Evolutionary conservation across 2,113 vertebrate genomes (phyloP).

Genomic region (Tragelaphus buxtoni): DNA sequence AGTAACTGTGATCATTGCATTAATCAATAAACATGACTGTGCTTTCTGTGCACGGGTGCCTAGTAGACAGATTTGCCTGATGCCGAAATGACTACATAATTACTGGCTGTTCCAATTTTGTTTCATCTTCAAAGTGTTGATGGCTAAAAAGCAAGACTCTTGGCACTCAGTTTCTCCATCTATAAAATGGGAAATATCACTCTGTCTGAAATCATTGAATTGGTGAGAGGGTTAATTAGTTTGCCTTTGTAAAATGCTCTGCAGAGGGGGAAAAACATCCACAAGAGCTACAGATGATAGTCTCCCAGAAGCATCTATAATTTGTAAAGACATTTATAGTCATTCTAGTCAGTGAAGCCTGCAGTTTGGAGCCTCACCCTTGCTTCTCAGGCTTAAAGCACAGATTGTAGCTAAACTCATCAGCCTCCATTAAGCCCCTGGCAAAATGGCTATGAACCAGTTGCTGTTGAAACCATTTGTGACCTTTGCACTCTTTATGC

Average conservation of each 20-base stretch:
- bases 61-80: background rate
- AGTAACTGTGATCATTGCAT: background rate
- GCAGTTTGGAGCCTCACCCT: background rate
- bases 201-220: background rate
- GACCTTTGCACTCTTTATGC: background rate
- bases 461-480: background rate
- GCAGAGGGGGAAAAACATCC: background rate
- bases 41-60: background rate
- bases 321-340: constrained; percentile 22
- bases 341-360: constrained; percentile 9
- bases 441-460: constrained; percentile 13
- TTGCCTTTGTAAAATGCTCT: background rate
- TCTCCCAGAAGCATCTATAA: constrained; percentile 10
- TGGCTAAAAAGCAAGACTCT: background rate
- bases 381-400: background rate
- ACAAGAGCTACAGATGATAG: background rate
- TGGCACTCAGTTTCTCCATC: constrained; percentile 26
- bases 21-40: background rate
- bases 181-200: constrained; percentile 27
- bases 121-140: background rate
- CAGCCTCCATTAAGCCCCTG: background rate
- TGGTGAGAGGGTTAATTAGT: background rate
- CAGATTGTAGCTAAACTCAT: constrained; percentile 6
- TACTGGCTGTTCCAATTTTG: background rate
- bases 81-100: background rate